phyloP scores from a whole-genome alignment of 1,140 invertebrate genomes.

The Hormaphis cornu region DNA sequence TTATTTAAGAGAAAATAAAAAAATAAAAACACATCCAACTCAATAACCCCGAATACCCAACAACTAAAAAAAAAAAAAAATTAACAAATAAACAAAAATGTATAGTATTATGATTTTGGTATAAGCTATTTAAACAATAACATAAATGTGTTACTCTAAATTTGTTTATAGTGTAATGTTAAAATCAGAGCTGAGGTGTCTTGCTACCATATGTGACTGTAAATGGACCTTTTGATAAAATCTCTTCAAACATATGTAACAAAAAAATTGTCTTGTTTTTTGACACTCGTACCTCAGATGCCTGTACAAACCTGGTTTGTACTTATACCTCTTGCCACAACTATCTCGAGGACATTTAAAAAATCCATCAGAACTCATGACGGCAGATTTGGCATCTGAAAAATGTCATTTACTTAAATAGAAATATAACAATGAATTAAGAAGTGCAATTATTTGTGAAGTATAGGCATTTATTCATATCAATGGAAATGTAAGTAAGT shows the following conservation, averaged over 20 bases:
- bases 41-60: background rate
- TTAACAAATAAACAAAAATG: conserved; percentile 26
- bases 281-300: conserved; percentile 50
- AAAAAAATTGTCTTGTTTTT: conserved; percentile 37
- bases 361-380: conserved; percentile 36
- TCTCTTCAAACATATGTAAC: conserved; percentile 43
- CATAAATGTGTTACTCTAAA: background rate
- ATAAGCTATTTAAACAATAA: conserved; percentile 3
- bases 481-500: background rate
- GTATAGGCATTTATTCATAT: conserved; percentile 3
- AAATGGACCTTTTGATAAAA: conserved; percentile 47
- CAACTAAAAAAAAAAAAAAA: conserved; percentile 13
- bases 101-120: conserved; percentile 16
- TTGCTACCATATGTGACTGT: conserved; percentile 41
- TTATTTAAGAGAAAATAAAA: background rate
- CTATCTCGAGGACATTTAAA: conserved; percentile 38
- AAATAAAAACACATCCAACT: background rate
- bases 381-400: conserved; percentile 22
- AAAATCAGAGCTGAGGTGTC: conserved; percentile 30
- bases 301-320: conserved; percentile 47
- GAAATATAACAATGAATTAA: background rate
- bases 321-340: conserved; percentile 44
- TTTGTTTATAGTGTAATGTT: conserved; percentile 27
- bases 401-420: background rate
- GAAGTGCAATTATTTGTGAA: background rate